Evolutionary conservation across 2,888 invertebrate species (phyloP).

Genomic region (Ophion slaviceki): DNA sequence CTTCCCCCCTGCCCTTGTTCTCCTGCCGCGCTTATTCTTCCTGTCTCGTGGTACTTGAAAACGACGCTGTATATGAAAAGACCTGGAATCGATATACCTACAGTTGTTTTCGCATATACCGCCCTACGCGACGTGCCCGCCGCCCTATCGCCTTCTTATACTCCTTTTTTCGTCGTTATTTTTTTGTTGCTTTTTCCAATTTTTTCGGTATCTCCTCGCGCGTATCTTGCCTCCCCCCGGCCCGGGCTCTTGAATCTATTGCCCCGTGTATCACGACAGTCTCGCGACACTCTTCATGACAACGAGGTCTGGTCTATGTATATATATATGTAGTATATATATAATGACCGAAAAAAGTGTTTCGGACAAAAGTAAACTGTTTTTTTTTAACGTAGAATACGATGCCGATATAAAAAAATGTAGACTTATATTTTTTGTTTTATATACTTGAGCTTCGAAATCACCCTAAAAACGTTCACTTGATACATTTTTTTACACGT

Average conservation of each 20-base stretch:
- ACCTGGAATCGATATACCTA: conserved; percentile 61
- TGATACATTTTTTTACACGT: too few species aligned
- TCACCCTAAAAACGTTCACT: neutral
- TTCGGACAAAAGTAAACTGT: too few species aligned
- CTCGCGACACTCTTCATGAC: conserved; percentile 40
- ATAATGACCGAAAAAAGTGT: too few species aligned
- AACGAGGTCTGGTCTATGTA: conserved; percentile 21
- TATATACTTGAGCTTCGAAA: neutral
- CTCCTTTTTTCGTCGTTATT: conserved; percentile 24
- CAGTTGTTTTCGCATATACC: conserved; percentile 63
- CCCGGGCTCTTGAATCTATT: conserved; percentile 16
- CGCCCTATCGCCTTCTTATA: conserved; percentile 23
- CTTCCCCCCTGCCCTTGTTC: conserved; percentile 2
- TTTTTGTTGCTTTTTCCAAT: conserved; percentile 9
- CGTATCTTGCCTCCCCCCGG: neutral
- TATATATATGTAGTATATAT: conserved; percentile 10
- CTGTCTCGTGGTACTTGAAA: conserved; percentile 57
- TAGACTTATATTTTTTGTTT: too few species aligned
- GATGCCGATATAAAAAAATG: too few species aligned
- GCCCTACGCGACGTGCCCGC: conserved; percentile 50
- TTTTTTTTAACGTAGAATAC: too few species aligned
- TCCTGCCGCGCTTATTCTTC: conserved; percentile 33
- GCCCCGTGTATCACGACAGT: conserved; percentile 34
- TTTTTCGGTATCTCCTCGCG: neutral
- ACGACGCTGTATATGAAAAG: conserved; percentile 63